Evolutionary conservation across 2,888 invertebrate species (phyloP), one percentile per base, ranked within the genome.

Genomic region (Molanna angustata): DNA sequence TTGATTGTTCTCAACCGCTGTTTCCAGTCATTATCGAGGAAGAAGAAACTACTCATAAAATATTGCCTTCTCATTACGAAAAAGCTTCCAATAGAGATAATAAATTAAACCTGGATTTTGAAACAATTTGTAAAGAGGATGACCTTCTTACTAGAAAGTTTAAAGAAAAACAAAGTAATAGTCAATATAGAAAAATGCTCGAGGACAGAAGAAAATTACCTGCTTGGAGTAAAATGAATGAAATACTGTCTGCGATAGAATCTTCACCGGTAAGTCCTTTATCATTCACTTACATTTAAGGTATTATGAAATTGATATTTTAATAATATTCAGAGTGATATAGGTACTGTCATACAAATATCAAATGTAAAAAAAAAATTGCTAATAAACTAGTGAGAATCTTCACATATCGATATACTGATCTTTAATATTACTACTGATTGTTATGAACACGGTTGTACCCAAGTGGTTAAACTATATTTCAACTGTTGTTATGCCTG

Each of bases 201-300:
- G 71, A 78, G 3, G 67, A 65, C 0, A 73, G 90, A 54, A 78
- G 75, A 63, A 80, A 80, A 62, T 69, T 91, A 45, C 90, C 90
- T 0, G 89, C 89, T 0, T 90, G 87, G 83, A 70, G 74, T 14
- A 83, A 83, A 65, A 83, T 80, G 70, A 75, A 80, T 32, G 83
- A 85, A 54, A 87, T 91, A 62, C 69, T 91, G 53, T 76, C 80
- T 57, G 73, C 80, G 1, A 76, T 90, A 32, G 72, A 78, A 27
- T 75, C 79, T 48, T 83, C 83, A 49, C 84, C 82, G 70, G 80
- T 80, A 43, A 31, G 9, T n/a, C n/a, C n/a, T n/a, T n/a, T n/a
- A n/a, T n/a, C n/a, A n/a, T n/a, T n/a, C n/a, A n/a, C n/a, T n/a
- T n/a, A n/a, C n/a, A n/a, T n/a, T n/a, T n/a, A n/a, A n/a, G n/a